phyloP scores from a whole-genome alignment of 2,888 invertebrate genomes.

The Limnephilus lunatus region DNA sequence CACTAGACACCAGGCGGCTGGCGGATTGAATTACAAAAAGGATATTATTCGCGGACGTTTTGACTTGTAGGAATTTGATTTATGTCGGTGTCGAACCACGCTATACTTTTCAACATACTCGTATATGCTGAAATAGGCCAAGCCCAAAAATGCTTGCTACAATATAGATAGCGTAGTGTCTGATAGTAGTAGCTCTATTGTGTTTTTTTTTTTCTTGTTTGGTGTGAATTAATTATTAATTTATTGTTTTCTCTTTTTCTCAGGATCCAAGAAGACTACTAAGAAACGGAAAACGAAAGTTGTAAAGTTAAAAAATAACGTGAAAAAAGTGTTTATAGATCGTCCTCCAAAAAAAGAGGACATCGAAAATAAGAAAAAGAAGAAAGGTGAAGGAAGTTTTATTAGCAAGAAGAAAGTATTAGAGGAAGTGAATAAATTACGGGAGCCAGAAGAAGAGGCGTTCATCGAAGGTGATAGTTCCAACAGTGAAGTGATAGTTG shows the following conservation, averaged over 20 bases:
- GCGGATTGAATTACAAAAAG: neutral
- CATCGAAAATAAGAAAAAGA: constrained; percentile 67
- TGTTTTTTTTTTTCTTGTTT: neutral
- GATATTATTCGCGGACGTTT: neutral
- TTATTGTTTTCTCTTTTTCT: constrained; percentile 30
- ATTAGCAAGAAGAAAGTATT: constrained; percentile 71
- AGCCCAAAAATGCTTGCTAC: too few relatives aligned
- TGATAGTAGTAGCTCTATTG: neutral
- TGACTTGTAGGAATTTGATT: neutral
- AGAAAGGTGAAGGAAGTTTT: constrained; percentile 61
- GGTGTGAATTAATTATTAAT: neutral
- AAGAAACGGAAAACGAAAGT: constrained; percentile 67
- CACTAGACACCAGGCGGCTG: too few relatives aligned
- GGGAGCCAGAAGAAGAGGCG: constrained; percentile 67
- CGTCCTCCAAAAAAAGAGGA: constrained; percentile 66
- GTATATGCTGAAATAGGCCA: too few relatives aligned
- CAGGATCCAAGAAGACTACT: constrained; percentile 71
- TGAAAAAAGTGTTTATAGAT: constrained; percentile 67
- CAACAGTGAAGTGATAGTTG: constrained; percentile 56
- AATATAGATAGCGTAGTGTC: too few relatives aligned
- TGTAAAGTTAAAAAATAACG: constrained; percentile 67
- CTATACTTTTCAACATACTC: too few relatives aligned
- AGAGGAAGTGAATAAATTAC: constrained; percentile 73
- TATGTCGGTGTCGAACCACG: too few relatives aligned
- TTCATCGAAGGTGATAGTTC: constrained; percentile 47